Conservation (phyloP, 2,888 invertebrate genomes). For the Diarsia dahlii region DNA sequence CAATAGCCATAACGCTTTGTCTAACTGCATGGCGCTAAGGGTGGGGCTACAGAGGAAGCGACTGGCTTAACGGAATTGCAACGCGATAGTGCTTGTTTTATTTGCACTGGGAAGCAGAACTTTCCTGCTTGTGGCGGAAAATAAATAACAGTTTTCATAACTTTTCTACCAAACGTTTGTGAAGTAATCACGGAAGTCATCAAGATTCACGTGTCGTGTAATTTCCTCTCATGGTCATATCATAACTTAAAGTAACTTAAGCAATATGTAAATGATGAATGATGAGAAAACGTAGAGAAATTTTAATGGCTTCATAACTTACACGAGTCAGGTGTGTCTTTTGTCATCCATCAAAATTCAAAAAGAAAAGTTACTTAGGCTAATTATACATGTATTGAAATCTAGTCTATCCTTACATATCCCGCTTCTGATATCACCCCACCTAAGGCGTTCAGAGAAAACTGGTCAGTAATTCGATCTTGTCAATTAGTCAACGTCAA, state of each 20-base stretch:
- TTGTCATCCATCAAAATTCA: too few species aligned
- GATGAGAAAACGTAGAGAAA: not conserved
- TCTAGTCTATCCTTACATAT: not conserved
- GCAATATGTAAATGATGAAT: not conserved
- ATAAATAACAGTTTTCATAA: constrained; percentile 17
- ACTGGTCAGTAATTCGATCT: constrained; percentile 56
- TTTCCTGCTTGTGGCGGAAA: not conserved
- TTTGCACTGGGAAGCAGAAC: constrained; percentile 1
- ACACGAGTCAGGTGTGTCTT: not conserved
- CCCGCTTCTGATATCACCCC: constrained; percentile 16
- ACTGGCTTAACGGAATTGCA: constrained; percentile 46
- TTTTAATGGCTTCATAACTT: not conserved
- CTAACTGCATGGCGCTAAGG: constrained; percentile 47
- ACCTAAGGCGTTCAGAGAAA: constrained; percentile 52
- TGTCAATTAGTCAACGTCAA: constrained; percentile 61
- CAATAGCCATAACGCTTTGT: constrained; percentile 46
- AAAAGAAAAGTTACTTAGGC: too few species aligned
- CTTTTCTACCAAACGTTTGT: not conserved
- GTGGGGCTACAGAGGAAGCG: constrained; percentile 43
- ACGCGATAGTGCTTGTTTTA: constrained; percentile 35
- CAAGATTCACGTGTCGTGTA: not conserved
- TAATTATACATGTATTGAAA: too few species aligned
- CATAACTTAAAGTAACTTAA: constrained; percentile 5
- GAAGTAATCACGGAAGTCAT: not conserved
- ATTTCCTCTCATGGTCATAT: not conserved